Evolutionary conservation across 2,888 invertebrate genomes (phyloP), one percentile per base, ranked within the genome.

Genomic region (Caenorhabditis japonica): DNA sequence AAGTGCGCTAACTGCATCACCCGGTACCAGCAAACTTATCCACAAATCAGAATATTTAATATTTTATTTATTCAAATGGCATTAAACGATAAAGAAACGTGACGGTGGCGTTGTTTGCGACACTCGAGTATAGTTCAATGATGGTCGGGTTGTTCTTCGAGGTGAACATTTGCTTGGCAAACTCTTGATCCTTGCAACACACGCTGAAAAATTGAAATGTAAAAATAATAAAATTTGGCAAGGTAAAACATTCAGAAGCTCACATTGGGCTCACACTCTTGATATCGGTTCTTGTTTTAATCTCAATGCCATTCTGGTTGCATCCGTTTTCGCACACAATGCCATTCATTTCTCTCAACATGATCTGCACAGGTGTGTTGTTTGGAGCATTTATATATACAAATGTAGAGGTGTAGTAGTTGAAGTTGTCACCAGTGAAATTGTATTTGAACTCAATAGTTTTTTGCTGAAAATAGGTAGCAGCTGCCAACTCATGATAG

Each of bases 301-400:
- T 19, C 27, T 70, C 61, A n/a, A 70, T 30, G 17, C 70, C 70
- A 39, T 61, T 43, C 19, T 23, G 12, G 8, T 53, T 56, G 15
- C 70, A 70, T 12, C 61, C 56, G 34, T 34, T 1, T n/a, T 19
- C 4, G 30, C 70, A 70, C 10, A n/a, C n/a, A 8, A 55, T 15
- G 12, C 49, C 25, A 0, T 41, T 15, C 39, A 70, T 3, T 17
- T 15, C 13, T 5, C 17, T 34, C 17, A 70, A 12, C 10, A 38
- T 23, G 4, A 70, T 33, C 49, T 70, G 36, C 19, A 70, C 41
- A 1, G 21, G 44, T 39, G 30, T 56, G 15, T n/a, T 17, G 3
- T 12, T 17, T 17, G 61, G 61, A 10, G 61, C 70, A 34, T 21
- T 49, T 17, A 55, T 43, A 19, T 41, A 49, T 3, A 25, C 36